Conservation (phyloP, 2,797 vertebrate genomes). For the Darevskia mixta region DNA sequence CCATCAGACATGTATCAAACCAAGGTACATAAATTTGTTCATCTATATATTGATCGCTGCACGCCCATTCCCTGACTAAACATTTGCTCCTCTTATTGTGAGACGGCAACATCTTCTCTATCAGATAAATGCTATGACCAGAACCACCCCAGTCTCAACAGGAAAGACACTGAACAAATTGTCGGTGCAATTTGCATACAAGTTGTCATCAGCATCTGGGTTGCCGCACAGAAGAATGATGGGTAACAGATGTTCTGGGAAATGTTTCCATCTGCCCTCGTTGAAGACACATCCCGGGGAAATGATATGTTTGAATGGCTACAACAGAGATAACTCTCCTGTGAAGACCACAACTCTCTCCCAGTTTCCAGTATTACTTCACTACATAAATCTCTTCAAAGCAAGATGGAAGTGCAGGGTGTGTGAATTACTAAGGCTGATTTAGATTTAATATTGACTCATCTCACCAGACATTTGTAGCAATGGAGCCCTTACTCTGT, state of each 20-base stretch:
- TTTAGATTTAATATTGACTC: background rate
- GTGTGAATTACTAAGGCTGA: background rate
- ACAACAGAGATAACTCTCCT: constrained; percentile 63
- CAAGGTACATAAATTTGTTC: constrained; percentile 48
- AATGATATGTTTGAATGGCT: constrained; percentile 68
- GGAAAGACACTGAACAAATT: constrained; percentile 80
- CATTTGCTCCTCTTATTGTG: constrained; percentile 61
- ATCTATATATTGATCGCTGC: constrained; percentile 58
- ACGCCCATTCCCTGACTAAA: constrained; percentile 57
- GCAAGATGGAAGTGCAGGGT: constrained; percentile 13
- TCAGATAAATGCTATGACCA: constrained; percentile 74
- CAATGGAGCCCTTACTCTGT: background rate
- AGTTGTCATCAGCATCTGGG: constrained; percentile 81
- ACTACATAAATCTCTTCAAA: constrained; percentile 43
- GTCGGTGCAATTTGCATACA: constrained; percentile 79
- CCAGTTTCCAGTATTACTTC: constrained; percentile 60
- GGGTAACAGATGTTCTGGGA: constrained; percentile 82
- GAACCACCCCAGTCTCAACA: constrained; percentile 75
- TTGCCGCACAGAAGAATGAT: constrained; percentile 79
- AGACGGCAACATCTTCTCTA: constrained; percentile 39
- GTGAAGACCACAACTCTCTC: constrained; percentile 59
- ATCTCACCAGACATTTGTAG: background rate
- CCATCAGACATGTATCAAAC: constrained; percentile 56
- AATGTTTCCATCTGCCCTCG: constrained; percentile 79
- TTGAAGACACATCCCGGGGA: constrained; percentile 68